These are phyloP conservation scores for Bombus ignitus DNA, from an alignment of 1,140 invertebrate species.

Conservation along the genomic window DNA sequence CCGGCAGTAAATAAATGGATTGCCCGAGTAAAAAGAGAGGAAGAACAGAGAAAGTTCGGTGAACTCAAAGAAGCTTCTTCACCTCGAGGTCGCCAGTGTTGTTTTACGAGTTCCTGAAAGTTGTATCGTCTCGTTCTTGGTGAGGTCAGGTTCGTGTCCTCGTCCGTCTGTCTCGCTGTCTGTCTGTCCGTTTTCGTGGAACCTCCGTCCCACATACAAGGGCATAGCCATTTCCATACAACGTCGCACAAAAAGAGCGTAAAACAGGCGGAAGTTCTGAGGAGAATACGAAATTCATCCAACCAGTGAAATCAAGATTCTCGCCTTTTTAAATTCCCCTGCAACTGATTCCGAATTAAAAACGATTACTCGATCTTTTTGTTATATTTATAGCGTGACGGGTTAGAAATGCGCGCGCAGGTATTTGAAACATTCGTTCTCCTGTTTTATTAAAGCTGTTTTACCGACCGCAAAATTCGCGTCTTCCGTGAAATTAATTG, in stretches of 20 bases:
- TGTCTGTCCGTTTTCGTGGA: not conserved
- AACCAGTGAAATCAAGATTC: not conserved
- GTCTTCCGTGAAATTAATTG: not conserved
- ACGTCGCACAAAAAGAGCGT: slow-evolving; percentile 3
- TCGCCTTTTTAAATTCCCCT: not conserved
- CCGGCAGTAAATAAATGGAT: not conserved
- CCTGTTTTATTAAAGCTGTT: not conserved
- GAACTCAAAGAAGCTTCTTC: slow-evolving; percentile 16
- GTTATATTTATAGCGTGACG: not conserved
- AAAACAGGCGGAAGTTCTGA: not conserved
- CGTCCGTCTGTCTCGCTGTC: slow-evolving; percentile 62
- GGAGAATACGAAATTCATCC: slow-evolving; percentile 23
- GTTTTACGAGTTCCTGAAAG: slow-evolving; percentile 28
- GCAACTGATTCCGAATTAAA: not conserved
- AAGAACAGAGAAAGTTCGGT: slow-evolving; percentile 36
- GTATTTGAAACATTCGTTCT: not conserved
- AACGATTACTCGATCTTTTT: not conserved
- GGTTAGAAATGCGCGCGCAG: not conserved
- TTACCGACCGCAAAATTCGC: not conserved
- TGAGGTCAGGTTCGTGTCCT: slow-evolving; percentile 62
- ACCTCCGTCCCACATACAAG: slow-evolving; percentile 1
- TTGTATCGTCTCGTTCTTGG: slow-evolving; percentile 26
- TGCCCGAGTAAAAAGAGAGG: not conserved
- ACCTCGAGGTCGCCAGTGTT: slow-evolving; percentile 34
- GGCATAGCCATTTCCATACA: slow-evolving; percentile 25